phyloP scores from a whole-genome alignment of 2,113 vertebrate species.

The Ploceus nigricollis region DNA sequence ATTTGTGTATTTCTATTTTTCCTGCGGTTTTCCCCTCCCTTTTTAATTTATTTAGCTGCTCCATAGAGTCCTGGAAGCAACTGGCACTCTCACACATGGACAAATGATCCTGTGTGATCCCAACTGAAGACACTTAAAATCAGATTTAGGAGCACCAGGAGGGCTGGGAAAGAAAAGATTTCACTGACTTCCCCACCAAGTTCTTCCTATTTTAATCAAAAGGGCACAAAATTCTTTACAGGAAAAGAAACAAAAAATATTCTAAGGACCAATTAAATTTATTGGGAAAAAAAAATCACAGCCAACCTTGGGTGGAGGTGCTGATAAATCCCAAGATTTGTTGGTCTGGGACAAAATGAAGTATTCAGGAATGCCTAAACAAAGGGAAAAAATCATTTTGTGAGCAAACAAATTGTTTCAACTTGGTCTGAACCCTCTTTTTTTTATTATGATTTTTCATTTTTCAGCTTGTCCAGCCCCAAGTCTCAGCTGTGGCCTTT shows the following conservation, averaged over 20 bases:
- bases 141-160: neutral
- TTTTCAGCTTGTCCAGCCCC: neutral
- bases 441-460: neutral
- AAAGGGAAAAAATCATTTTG: neutral
- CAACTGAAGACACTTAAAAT: neutral
- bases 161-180: neutral
- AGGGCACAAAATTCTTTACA: neutral
- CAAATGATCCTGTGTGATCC: neutral
- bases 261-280: neutral
- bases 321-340: neutral
- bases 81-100: neutral
- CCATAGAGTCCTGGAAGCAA: neutral
- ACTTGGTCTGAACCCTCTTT: neutral
- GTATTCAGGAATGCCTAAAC: neutral
- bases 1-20: neutral
- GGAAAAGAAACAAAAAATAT: too few species aligned
- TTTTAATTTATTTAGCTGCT: neutral
- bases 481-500: neutral
- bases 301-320: neutral
- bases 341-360: neutral
- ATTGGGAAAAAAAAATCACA: neutral
- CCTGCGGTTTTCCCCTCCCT: accelerated
- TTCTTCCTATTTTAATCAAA: neutral
- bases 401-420: neutral
- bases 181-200: neutral